Evolutionary conservation across 2,888 invertebrate species (phyloP), one percentile per base, ranked within the genome.

Genomic region (Calameuta idolon): DNA sequence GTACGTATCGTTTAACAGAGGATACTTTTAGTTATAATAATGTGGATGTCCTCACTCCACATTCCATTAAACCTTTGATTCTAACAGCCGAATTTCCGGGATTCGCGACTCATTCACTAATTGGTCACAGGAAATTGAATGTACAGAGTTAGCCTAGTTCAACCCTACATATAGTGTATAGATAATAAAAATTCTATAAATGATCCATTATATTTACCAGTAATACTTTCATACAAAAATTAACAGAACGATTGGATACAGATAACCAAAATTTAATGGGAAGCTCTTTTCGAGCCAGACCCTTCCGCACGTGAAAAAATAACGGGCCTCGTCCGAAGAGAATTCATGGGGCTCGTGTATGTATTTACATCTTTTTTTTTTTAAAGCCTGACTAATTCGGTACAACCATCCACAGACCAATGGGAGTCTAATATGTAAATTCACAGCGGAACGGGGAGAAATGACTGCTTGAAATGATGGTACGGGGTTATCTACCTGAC

Each of bases 401-500:
- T 55, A 55, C 55, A 15, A 9, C 55, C 31, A 33, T 34, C 71
- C 71, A 71, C 33, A 71, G 71, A 71, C 71, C 31, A 71, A 71
- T 31, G 71, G 34, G 33, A 71, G 71, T 71, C 71, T 69, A 35
- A 79, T 73, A 74, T 80, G 78, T 68, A 71, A 78, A 80, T 75
- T 74, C 34, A 35, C 74, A n/a, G 71, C 35, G 71, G 71, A 68
- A 79, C 37, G 69, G 68, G 31, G 75, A 76, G 79, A 79, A 80
- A 81, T 74, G 77, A 74, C 76, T 76, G 84, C 77, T 81, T 81
- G 80, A 85, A 84, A 85, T 81, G 84, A 83, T 81, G 86, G 80
- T 81, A 71, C 79, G 85, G 85, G 88, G 87, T 88, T 88, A 87
- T 87, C 85, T 85, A 87, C 87, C 87, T 84, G 84, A 80, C 85